phyloP scores from a whole-genome alignment of 2,888 invertebrate species.

The Callyntrura sp. region DNA sequence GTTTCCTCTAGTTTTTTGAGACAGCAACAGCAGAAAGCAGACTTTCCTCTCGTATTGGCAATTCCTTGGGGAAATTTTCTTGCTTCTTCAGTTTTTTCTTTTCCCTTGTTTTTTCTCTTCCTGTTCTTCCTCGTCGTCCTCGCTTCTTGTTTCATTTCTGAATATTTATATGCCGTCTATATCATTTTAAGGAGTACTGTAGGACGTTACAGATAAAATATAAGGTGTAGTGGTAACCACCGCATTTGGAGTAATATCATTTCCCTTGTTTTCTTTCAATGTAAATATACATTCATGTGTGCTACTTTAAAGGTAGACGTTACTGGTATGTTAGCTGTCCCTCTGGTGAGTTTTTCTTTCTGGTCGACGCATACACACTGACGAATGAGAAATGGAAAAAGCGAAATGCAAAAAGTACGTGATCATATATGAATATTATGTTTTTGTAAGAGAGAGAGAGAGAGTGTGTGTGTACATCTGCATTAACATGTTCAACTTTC shows the following conservation, averaged over 20 bases:
- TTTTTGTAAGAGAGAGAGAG: no score
- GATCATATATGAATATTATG: constrained; percentile 34
- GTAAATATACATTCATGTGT: no score
- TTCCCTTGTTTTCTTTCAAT: neutral
- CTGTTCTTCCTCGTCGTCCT: neutral
- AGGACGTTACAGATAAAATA: constrained; percentile 20
- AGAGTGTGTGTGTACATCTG: neutral
- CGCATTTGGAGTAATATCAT: constrained; percentile 39
- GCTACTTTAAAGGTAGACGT: no score
- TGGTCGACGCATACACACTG: constrained; percentile 13
- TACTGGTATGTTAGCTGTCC: neutral
- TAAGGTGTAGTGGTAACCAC: constrained; percentile 27
- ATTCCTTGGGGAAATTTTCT: constrained; percentile 67
- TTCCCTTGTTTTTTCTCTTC: constrained; percentile 19
- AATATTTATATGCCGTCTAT: constrained; percentile 62
- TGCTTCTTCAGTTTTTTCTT: constrained; percentile 44
- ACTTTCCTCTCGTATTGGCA: constrained; percentile 35
- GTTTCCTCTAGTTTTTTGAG: constrained; percentile 1
- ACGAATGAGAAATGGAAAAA: constrained; percentile 35
- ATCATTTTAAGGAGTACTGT: constrained; percentile 47
- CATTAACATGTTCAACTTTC: constrained; percentile 41
- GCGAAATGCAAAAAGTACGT: constrained; percentile 67
- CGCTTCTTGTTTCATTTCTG: constrained; percentile 44
- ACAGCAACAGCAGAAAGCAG: neutral
- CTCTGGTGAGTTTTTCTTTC: constrained; percentile 34